Conservation (phyloP, 2,797 vertebrate genomes). For the Antennarius maculatus region DNA sequence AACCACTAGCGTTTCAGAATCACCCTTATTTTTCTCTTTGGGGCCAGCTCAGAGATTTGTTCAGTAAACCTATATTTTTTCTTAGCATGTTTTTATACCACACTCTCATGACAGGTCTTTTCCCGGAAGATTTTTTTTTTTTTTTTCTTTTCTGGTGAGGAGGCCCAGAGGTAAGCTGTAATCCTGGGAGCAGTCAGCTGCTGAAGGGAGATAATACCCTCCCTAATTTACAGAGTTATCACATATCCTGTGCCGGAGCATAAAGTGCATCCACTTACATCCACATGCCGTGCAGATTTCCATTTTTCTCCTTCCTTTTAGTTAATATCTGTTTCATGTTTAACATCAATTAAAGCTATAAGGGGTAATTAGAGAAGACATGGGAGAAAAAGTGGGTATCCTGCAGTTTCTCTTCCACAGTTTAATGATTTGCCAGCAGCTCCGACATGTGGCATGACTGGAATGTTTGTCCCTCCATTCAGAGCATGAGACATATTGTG, state of each 20-base stretch:
- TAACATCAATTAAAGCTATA: constrained; percentile 83
- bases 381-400: constrained; percentile 77
- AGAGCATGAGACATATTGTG: constrained; percentile 82
- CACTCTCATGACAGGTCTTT: constrained; percentile 31
- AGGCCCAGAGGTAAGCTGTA: constrained; percentile 53
- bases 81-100: constrained; percentile 27
- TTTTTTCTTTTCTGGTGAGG: constrained; percentile 11
- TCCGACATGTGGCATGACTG: constrained; percentile 83
- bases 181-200: constrained; percentile 65
- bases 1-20: constrained; percentile 53
- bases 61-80: constrained; percentile 43
- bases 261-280: constrained; percentile 56
- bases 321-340: constrained; percentile 82
- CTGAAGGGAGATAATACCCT: constrained; percentile 64
- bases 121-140: constrained; percentile 23
- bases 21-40: constrained; percentile 24
- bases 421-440: constrained; percentile 87
- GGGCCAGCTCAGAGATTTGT: constrained; percentile 39
- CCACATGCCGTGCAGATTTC: constrained; percentile 63
- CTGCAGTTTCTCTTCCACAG: constrained; percentile 79
- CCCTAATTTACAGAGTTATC: constrained; percentile 74
- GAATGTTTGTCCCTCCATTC: constrained; percentile 84
- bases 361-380: constrained; percentile 81
- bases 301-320: constrained; percentile 54
- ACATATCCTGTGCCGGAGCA: constrained; percentile 53